These are phyloP conservation scores for Leptarthrus brevirostris DNA, from an alignment of 2,888 invertebrate species.

Conservation along the genomic window DNA sequence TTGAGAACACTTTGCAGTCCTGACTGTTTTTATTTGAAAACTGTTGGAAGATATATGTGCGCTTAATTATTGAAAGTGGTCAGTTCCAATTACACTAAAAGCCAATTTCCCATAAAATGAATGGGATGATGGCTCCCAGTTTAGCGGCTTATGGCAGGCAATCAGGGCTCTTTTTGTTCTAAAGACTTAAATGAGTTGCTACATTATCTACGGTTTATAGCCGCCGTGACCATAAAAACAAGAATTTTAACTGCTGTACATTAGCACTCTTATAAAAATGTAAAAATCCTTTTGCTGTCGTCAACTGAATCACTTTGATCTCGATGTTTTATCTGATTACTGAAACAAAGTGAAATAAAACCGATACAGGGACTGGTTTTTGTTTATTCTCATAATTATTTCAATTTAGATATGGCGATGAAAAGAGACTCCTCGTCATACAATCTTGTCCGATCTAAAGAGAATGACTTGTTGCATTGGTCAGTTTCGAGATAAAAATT, in stretches of 20 bases:
- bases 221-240: constrained; percentile 18
- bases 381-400: constrained; percentile 28
- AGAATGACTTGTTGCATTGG: constrained; percentile 12
- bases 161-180: constrained; percentile 3
- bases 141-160: neutral
- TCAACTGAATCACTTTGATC: constrained; percentile 25
- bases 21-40: too few relatives aligned
- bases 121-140: neutral
- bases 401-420: constrained; percentile 49
- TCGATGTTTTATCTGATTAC: constrained; percentile 30
- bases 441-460: constrained; percentile 21
- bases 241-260: constrained; percentile 41
- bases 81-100: neutral
- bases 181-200: neutral
- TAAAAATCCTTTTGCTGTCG: constrained; percentile 10
- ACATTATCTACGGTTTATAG: constrained; percentile 27
- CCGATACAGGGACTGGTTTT: constrained; percentile 7
- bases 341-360: neutral
- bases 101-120: neutral
- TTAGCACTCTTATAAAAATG: constrained; percentile 39
- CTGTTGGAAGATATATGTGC: too few relatives aligned
- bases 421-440: constrained; percentile 43
- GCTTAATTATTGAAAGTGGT: neutral
- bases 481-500: neutral
- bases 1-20: too few relatives aligned